A percentile compares a stretch with the other conserved stretches of the same genome.
These are phyloP conservation scores for Pimephales promelas DNA, from an alignment of 2,113 vertebrate species.

Conservation along the genomic window DNA sequence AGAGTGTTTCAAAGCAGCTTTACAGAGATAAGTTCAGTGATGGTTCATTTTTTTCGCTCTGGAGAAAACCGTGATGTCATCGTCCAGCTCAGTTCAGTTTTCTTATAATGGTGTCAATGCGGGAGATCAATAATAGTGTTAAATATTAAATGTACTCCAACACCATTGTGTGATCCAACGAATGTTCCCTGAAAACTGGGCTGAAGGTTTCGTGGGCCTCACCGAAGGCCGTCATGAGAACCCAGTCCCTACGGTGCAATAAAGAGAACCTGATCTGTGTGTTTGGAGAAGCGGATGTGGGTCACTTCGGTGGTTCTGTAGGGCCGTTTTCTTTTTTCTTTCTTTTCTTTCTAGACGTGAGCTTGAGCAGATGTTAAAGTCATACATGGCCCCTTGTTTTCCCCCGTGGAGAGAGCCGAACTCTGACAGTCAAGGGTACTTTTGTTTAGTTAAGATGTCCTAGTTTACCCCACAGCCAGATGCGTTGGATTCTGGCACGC, in stretches of 20 bases:
- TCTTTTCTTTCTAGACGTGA: constrained; percentile 31
- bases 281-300: constrained; percentile 66
- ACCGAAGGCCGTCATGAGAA: constrained; percentile 40
- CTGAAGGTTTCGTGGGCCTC: constrained; percentile 56
- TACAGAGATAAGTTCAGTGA: too few species aligned
- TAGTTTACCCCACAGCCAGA: constrained; percentile 50
- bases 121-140: too few species aligned
- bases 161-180: not conserved
- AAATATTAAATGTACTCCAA: not conserved
- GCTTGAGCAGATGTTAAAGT: constrained; percentile 60
- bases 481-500: constrained; percentile 42
- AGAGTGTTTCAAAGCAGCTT: too few species aligned
- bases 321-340: constrained; percentile 38
- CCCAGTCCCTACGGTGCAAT: constrained; percentile 62
- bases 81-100: too few species aligned
- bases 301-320: constrained; percentile 61
- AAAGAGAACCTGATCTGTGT: constrained; percentile 64
- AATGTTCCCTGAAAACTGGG: constrained; percentile 36
- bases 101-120: too few species aligned
- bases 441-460: constrained; percentile 58
- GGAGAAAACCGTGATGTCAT: too few species aligned
- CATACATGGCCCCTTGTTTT: constrained; percentile 57
- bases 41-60: too few species aligned
- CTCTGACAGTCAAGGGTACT: constrained; percentile 56
- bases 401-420: constrained; percentile 46